phyloP scores from a whole-genome alignment of 2,888 invertebrate genomes.

The Chloromyia formosa region DNA sequence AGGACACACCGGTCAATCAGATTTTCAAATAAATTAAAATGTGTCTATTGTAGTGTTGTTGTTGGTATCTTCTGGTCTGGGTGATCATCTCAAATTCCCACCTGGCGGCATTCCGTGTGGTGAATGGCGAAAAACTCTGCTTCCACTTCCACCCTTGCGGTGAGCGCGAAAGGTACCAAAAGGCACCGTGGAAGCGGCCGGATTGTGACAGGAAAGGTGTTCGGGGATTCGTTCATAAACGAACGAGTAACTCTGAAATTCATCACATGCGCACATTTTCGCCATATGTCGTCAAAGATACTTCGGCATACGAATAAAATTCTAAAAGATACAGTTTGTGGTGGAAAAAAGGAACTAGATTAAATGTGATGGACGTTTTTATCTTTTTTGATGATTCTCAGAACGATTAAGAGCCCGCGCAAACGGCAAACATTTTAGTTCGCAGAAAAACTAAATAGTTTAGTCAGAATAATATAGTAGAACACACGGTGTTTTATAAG shows the following conservation, averaged over 20 bases:
- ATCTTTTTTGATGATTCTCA: too few species aligned
- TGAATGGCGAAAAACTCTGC: not conserved
- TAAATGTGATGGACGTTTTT: too few species aligned
- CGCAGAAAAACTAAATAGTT: too few species aligned
- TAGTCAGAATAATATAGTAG: too few species aligned
- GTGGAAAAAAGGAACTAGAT: not conserved
- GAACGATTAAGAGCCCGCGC: too few species aligned
- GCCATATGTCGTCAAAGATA: constrained; percentile 12
- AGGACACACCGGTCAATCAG: too few species aligned
- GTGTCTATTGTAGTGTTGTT: not conserved
- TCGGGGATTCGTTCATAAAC: not conserved
- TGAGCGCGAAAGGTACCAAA: too few species aligned
- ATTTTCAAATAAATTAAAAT: too few species aligned
- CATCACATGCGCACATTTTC: constrained; percentile 35
- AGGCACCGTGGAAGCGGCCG: not conserved
- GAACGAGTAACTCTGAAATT: not conserved
- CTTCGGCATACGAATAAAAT: not conserved
- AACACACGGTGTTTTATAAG: too few species aligned
- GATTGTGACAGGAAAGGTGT: not conserved
- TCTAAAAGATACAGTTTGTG: not conserved
- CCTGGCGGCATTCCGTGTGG: not conserved
- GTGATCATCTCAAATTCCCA: not conserved
- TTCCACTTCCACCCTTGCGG: too few species aligned
- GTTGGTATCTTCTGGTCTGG: constrained; percentile 1
- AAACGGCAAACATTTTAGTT: too few species aligned